Percentiles rank a stretch among this genome's conserved stretches.
phyloP scores from a whole-genome alignment of 1,140 invertebrate genomes.

The Rhizoglyphus robini region DNA sequence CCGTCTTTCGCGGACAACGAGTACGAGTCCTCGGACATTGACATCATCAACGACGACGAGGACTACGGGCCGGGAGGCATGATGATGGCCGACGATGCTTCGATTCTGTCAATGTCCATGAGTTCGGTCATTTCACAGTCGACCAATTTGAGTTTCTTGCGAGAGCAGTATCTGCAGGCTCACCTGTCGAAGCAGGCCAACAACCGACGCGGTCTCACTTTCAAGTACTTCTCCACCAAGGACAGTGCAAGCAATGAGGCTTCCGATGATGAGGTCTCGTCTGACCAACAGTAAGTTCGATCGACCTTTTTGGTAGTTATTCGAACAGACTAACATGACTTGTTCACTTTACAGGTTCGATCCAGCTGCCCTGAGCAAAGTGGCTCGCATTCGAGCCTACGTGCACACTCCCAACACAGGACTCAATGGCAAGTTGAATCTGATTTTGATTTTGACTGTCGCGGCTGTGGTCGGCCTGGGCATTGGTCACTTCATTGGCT shows the following conservation, averaged over 20 bases:
- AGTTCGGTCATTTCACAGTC: not conserved
- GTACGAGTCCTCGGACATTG: not conserved
- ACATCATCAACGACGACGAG: not conserved
- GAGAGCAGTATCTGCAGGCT: not conserved
- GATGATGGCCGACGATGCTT: slow-evolving; percentile 3
- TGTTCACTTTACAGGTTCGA: no score
- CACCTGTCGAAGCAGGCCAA: not conserved
- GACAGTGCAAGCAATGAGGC: not conserved
- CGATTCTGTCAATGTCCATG: not conserved
- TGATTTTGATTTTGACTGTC: slow-evolving; percentile 18
- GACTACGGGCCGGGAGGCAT: not conserved
- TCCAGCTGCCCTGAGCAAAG: not conserved
- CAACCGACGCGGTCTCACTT: not conserved
- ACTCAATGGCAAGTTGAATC: slow-evolving; percentile 21
- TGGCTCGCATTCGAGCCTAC: slow-evolving; percentile 14
- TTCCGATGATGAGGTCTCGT: slow-evolving; percentile 1
- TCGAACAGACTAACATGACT: no score
- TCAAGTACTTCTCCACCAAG: not conserved
- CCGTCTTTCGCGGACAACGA: not conserved
- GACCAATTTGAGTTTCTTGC: not conserved
- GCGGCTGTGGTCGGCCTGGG: slow-evolving; percentile 22
- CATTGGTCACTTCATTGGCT: slow-evolving; percentile 24
- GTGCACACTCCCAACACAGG: slow-evolving; percentile 21
- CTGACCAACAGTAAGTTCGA: not conserved
- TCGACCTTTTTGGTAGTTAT: not conserved